phyloP scores from a whole-genome alignment of 2,113 vertebrate genomes.

The Cyprinodon tularosa region DNA sequence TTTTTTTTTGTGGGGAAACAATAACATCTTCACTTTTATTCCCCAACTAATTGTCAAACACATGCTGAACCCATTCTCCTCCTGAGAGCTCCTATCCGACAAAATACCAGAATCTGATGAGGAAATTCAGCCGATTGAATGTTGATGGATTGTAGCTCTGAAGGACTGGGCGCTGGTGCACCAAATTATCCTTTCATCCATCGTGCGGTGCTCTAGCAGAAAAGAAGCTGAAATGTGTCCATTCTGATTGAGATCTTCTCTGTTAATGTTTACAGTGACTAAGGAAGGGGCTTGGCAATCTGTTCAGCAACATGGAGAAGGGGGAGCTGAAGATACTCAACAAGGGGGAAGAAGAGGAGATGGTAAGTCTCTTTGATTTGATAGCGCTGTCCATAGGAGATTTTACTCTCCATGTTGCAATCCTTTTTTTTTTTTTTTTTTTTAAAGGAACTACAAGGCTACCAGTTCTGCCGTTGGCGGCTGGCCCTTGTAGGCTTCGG shows the following conservation, averaged over 20 bases:
- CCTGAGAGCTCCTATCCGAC: too few relatives aligned
- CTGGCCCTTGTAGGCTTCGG: slow-evolving; percentile 86
- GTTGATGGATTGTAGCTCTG: too few relatives aligned
- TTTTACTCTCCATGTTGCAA: neutral
- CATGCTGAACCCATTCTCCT: too few relatives aligned
- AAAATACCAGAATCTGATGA: too few relatives aligned
- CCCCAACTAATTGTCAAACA: too few relatives aligned
- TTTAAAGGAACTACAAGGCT: slow-evolving; percentile 90
- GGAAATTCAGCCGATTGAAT: too few relatives aligned
- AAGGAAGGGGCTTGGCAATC: slow-evolving; percentile 58
- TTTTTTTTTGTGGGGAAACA: too few relatives aligned
- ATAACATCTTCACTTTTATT: too few relatives aligned
- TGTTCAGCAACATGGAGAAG: slow-evolving; percentile 88
- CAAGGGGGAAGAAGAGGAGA: slow-evolving; percentile 93
- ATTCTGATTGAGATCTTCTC: neutral
- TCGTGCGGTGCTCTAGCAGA: neutral
- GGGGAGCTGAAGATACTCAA: slow-evolving; percentile 90
- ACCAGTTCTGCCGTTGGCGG: slow-evolving; percentile 90
- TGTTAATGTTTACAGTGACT: slow-evolving; percentile 63
- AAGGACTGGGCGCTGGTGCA: too few relatives aligned
- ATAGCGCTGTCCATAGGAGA: neutral
- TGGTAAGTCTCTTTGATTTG: slow-evolving; percentile 78
- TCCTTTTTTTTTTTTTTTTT: neutral
- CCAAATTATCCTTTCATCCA: neutral
- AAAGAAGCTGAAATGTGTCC: neutral